Conservation (phyloP, 1,140 invertebrate species). For the Drosophila murphyi region DNA sequence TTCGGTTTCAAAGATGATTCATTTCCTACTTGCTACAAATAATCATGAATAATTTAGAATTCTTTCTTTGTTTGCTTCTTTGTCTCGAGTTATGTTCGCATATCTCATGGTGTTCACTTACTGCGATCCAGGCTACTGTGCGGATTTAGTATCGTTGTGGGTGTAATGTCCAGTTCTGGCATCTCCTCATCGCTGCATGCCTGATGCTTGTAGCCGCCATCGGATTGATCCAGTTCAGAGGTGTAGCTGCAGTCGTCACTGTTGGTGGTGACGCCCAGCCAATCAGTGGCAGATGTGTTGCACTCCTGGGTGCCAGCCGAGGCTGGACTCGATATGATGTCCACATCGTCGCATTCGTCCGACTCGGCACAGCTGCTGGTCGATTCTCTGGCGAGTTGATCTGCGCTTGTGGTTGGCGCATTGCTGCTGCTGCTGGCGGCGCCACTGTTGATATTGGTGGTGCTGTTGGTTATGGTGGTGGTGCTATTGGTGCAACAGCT, state of each 20-base stretch:
- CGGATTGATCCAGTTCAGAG: slow-evolving; percentile 89
- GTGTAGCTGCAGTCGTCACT: slow-evolving; percentile 93
- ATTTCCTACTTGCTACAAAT: too few relatives aligned
- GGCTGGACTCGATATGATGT: slow-evolving; percentile 85
- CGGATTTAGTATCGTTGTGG: slow-evolving; percentile 90
- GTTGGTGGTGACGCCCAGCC: slow-evolving; percentile 93
- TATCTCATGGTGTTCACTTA: slow-evolving; percentile 75
- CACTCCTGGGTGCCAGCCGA: slow-evolving; percentile 73
- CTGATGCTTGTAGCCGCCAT: slow-evolving; percentile 84
- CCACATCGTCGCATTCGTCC: slow-evolving; percentile 86
- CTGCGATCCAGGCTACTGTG: slow-evolving; percentile 90
- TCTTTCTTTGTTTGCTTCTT: too few relatives aligned
- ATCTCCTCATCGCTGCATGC: slow-evolving; percentile 84
- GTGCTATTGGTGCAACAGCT: neutral
- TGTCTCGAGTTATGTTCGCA: too few relatives aligned
- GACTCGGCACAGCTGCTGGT: slow-evolving; percentile 84
- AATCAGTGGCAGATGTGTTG: slow-evolving; percentile 90
- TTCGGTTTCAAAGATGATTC: too few relatives aligned
- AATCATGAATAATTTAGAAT: too few relatives aligned
- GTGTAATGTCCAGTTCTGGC: slow-evolving; percentile 90
- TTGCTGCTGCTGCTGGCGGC: slow-evolving; percentile 16
- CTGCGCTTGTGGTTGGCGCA: slow-evolving; percentile 12
- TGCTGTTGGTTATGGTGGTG: slow-evolving; percentile 6
- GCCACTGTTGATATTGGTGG: slow-evolving; percentile 1
- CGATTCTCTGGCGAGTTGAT: slow-evolving; percentile 46